phyloP scores from a whole-genome alignment of 1,140 invertebrate species.

The Anastrepha obliqua region DNA sequence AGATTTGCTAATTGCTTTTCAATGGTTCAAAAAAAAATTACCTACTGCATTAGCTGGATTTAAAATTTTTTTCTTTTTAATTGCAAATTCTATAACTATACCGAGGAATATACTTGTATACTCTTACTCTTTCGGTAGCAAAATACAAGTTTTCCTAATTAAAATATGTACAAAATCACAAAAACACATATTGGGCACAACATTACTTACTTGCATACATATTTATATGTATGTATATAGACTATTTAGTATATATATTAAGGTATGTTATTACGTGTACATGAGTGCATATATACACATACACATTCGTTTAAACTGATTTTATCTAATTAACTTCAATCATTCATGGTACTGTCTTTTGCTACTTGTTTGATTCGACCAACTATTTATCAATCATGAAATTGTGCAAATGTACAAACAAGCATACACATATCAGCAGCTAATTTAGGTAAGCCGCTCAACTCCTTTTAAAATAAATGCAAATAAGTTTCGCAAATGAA shows the following conservation, averaged over 20 bases:
- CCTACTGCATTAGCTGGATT: too few relatives aligned
- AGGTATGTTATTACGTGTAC: not conserved
- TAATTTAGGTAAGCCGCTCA: conserved; percentile 46
- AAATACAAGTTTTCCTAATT: conserved; percentile 43
- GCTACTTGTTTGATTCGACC: conserved; percentile 41
- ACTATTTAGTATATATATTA: not conserved
- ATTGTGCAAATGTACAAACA: not conserved
- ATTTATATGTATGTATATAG: not conserved
- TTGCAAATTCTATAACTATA: too few relatives aligned
- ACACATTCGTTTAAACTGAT: not conserved
- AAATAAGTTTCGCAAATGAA: conserved; percentile 25
- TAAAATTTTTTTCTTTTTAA: too few relatives aligned
- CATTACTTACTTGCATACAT: not conserved
- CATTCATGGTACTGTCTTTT: conserved; percentile 49
- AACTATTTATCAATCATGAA: conserved; percentile 44
- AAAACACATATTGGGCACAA: not conserved
- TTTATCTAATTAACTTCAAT: conserved; percentile 52
- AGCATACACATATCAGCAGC: conserved; percentile 26
- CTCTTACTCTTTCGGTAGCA: not conserved
- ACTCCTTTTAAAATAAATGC: conserved; percentile 38
- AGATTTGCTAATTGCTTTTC: conserved; percentile 29
- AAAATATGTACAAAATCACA: not conserved
- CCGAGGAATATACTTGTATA: too few relatives aligned
- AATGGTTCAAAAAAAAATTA: too few relatives aligned
- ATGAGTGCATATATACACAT: not conserved